A percentile compares a stretch with the other conserved stretches of the same genome.
These are phyloP conservation scores for Archips xylosteana DNA, from an alignment of 2,888 invertebrate genomes.

Conservation along the genomic window DNA sequence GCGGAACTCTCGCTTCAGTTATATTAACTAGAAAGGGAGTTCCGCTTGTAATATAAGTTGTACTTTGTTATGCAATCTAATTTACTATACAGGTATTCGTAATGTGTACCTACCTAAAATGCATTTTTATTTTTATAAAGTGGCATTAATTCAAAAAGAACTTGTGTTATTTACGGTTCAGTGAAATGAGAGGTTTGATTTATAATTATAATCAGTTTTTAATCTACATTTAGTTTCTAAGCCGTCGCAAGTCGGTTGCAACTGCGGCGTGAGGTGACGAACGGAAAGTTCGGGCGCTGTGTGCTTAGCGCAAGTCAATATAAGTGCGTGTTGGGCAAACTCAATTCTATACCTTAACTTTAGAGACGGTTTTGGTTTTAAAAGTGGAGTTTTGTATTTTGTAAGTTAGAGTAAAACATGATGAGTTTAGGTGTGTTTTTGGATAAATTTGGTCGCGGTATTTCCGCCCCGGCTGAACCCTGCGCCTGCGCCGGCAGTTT, in stretches of 20 bases:
- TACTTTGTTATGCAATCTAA: no score
- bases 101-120: no score
- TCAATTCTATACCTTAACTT: conserved; percentile 27
- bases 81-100: no score
- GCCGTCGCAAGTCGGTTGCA: conserved; percentile 13
- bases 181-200: neutral
- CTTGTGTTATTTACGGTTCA: no score
- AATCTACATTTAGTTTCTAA: neutral
- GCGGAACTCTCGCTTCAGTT: no score
- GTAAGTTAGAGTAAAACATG: conserved; percentile 6
- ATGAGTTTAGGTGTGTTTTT: conserved; percentile 15
- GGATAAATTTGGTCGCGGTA: conserved; percentile 13
- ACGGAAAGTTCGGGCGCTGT: conserved; percentile 44
- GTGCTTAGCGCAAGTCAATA: conserved; percentile 48
- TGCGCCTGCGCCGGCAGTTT: conserved; percentile 43
- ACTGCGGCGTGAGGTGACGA: conserved; percentile 31
- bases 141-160: no score
- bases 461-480: conserved; percentile 44
- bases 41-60: no score
- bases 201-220: neutral
- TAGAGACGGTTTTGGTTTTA: neutral
- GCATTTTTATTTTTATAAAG: no score
- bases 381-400: neutral
- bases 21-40: no score
- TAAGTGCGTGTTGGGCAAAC: conserved; percentile 30